Base-by-base conservation (phyloP, 2,888 invertebrate species). In the Lithophane ornitopus region DNA sequence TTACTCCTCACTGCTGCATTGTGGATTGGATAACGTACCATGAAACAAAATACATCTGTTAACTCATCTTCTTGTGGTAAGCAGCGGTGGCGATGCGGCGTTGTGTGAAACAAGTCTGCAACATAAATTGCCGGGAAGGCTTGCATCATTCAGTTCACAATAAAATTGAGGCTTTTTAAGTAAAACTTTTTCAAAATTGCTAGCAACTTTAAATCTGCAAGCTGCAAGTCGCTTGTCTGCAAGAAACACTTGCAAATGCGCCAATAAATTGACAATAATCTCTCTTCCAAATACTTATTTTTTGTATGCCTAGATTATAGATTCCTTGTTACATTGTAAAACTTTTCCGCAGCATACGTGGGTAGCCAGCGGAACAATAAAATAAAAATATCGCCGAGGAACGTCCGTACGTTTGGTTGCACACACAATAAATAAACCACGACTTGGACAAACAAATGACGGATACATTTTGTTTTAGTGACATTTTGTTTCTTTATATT, bases 351-450 rank as follows among this genome's bases (percentile, higher is more conserved):
- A 39, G 44, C 59, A 46, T 59, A n/a, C n/a, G 14, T 39, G 34
- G 44, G 39, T 46, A 56, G 46, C 41, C 34, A 80, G 14, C 44
- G 39, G 34, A 61, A 66, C 19, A 34, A 52, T n/a, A 66, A 54
- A 66, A 52, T 46, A 61, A 66, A 72, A 63, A 65, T 63, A 65
- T 1, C 26, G 80, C 41, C 3, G 54, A 58, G 63, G 49, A 46
- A 28, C 22, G 34, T 54, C 52, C 61, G 41, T 58, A 52, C 56
- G 44, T 34, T 34, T 58, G 54, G 74, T 16, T 52, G 56, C 56
- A 49, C 62, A 76, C 80, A 56, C 49, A 59, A 63, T 63, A 58
- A 63, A 81, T 44, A 65, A 75, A 73, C 44, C 19, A 65, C 26
- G 56, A 39, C 34, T 61, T 76, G 56, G 1, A 58, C 49, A 59